Percentiles rank a stretch among this genome's conserved stretches.
Conservation (phyloP, 92 coral and sea anemone genomes). For the Phenganax marumi region DNA sequence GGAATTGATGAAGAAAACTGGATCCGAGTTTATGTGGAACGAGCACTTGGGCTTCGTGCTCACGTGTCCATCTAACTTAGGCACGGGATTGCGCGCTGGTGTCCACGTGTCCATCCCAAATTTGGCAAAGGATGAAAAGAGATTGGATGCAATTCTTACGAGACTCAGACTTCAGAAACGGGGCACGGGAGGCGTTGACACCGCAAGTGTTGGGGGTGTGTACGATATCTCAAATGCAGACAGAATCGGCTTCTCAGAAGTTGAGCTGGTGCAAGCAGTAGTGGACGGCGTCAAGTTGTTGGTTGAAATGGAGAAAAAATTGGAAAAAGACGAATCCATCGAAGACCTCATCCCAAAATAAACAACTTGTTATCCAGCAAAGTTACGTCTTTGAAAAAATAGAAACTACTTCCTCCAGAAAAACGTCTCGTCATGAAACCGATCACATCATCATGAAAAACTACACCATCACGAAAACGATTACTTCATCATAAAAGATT, state of each 20-base stretch:
- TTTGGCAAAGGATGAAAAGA: conserved; percentile 73
- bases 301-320: conserved; percentile 82
- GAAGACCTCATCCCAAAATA: conserved; percentile 83
- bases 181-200: conserved; percentile 96
- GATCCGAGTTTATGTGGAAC: conserved; percentile 91
- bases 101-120: conserved; percentile 87
- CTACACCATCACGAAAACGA: not conserved
- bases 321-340: conserved; percentile 78
- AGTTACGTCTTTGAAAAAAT: not conserved
- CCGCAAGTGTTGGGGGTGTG: conserved; percentile 90
- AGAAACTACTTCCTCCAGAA: not conserved
- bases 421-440: too few relatives aligned
- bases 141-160: conserved; percentile 69
- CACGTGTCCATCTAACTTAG: conserved; percentile 97
- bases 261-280: conserved; percentile 80
- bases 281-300: conserved; percentile 81
- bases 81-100: conserved; percentile 97
- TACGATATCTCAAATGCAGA: conserved; percentile 95
- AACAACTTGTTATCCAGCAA: not conserved
- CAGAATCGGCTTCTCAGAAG: conserved; percentile 88
- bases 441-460: too few relatives aligned
- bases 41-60: conserved; percentile 93
- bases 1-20: conserved; percentile 74
- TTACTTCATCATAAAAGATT: not conserved
- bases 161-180: conserved; percentile 89